These are phyloP conservation scores for Eumeta japonica DNA, from an alignment of 1,140 invertebrate species.

Conservation along the genomic window DNA sequence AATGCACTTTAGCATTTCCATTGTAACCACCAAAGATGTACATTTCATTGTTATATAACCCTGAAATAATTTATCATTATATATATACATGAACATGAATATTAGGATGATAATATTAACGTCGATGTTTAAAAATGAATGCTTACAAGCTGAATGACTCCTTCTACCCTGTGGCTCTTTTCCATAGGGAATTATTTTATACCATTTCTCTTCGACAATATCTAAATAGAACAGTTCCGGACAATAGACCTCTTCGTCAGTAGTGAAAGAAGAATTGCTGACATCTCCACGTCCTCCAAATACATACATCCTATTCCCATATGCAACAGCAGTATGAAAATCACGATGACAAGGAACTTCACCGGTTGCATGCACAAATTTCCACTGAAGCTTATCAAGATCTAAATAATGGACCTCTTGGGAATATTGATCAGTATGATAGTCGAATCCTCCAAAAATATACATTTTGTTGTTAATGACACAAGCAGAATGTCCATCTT, in stretches of 20 bases:
- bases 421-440: slow-evolving; percentile 74
- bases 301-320: slow-evolving; percentile 77
- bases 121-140: not conserved
- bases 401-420: slow-evolving; percentile 76
- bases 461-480: slow-evolving; percentile 81
- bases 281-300: slow-evolving; percentile 81
- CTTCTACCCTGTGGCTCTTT: slow-evolving; percentile 70
- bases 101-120: not conserved
- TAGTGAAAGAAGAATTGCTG: slow-evolving; percentile 63
- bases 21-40: slow-evolving; percentile 90
- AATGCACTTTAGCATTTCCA: slow-evolving; percentile 71
- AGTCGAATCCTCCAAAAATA: slow-evolving; percentile 87
- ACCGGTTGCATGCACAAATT: slow-evolving; percentile 60
- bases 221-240: slow-evolving; percentile 77
- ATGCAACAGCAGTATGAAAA: slow-evolving; percentile 81
- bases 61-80: slow-evolving; percentile 35
- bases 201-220: slow-evolving; percentile 68
- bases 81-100: slow-evolving; percentile 9
- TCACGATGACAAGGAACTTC: slow-evolving; percentile 73
- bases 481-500: slow-evolving; percentile 89
- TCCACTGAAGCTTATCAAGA: slow-evolving; percentile 74
- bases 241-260: slow-evolving; percentile 74
- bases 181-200: slow-evolving; percentile 57
- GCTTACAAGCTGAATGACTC: slow-evolving; percentile 86
- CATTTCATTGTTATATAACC: slow-evolving; percentile 72